Percentiles rank a stretch among this genome's conserved stretches.
Conservation (phyloP, 23 tunicate species). For the Ciona savignyi region DNA sequence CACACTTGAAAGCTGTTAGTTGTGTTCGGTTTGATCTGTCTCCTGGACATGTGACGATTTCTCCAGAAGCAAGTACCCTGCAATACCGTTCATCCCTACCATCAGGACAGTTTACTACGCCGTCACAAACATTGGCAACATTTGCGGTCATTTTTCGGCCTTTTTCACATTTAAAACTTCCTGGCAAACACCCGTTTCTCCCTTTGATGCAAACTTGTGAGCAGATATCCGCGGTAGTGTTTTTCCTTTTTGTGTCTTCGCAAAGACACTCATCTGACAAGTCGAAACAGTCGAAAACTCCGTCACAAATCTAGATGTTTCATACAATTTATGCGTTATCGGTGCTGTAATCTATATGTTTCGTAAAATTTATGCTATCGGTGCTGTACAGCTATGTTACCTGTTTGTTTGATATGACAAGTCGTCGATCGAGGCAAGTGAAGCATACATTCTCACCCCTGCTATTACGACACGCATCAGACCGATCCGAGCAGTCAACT, state of each 20-base stretch:
- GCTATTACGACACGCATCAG: constrained; percentile 10
- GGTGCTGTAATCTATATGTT: no score
- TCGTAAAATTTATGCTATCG: no score
- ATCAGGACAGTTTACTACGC: constrained; percentile 21
- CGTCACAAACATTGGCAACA: constrained; percentile 19
- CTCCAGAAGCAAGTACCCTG: neutral
- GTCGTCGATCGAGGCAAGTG: constrained; percentile 22
- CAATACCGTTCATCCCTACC: constrained; percentile 32
- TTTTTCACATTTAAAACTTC: constrained; percentile 16
- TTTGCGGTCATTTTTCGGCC: neutral
- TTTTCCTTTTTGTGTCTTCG: constrained; percentile 10
- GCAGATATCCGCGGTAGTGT: constrained; percentile 17
- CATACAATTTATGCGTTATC: no score
- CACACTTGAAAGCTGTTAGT: constrained; percentile 22
- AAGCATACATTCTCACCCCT: constrained; percentile 18
- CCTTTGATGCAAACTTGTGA: constrained; percentile 6
- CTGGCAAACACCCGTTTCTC: constrained; percentile 7
- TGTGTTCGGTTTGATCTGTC: constrained; percentile 3
- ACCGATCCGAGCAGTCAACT: constrained; percentile 16
- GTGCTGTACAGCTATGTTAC: neutral
- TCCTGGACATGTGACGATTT: constrained; percentile 24
- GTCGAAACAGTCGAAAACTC: constrained; percentile 47
- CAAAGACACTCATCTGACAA: constrained; percentile 52
- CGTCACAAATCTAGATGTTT: no score
- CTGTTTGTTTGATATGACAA: constrained; percentile 9